Evolutionary conservation across 92 coral and sea anemone genomes (phyloP).

Genomic region (Parazoanthus darwini): DNA sequence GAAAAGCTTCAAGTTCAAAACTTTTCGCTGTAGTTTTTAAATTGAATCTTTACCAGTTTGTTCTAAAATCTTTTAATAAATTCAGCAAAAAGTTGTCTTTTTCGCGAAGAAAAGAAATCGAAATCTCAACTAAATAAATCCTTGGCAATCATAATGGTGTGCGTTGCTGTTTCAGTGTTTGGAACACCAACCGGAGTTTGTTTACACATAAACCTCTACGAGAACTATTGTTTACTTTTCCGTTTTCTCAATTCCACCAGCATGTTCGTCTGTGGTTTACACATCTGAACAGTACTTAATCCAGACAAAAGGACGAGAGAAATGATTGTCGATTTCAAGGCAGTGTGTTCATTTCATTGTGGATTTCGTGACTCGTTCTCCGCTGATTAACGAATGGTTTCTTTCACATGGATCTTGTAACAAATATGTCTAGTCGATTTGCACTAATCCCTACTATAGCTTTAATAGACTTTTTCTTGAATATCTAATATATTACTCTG

Average conservation of each 20-base stretch:
- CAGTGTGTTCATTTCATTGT: slow-evolving; percentile 1
- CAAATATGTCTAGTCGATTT: slow-evolving; percentile 23
- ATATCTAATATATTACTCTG: neutral
- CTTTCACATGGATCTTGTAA: slow-evolving; percentile 24
- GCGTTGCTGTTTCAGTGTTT: neutral
- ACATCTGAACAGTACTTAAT: neutral
- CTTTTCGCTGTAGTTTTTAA: neutral
- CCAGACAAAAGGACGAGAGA: slow-evolving; percentile 6
- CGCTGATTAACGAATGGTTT: neutral
- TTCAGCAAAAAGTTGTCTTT: neutral
- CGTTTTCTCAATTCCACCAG: slow-evolving; percentile 7
- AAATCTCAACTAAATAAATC: neutral
- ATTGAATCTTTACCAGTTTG: neutral
- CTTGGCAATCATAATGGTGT: neutral
- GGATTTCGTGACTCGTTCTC: slow-evolving; percentile 32
- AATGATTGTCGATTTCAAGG: slow-evolving; percentile 1
- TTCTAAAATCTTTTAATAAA: neutral
- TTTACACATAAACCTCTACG: slow-evolving; percentile 34
- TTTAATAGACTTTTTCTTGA: slow-evolving; percentile 18
- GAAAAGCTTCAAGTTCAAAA: neutral
- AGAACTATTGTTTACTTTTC: slow-evolving; percentile 31
- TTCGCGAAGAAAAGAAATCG: neutral
- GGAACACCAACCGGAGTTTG: slow-evolving; percentile 13
- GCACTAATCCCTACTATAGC: slow-evolving; percentile 2
- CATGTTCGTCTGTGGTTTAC: neutral